phyloP scores from a whole-genome alignment of 64 coral and sea anemone species.

The Porites lutea region DNA sequence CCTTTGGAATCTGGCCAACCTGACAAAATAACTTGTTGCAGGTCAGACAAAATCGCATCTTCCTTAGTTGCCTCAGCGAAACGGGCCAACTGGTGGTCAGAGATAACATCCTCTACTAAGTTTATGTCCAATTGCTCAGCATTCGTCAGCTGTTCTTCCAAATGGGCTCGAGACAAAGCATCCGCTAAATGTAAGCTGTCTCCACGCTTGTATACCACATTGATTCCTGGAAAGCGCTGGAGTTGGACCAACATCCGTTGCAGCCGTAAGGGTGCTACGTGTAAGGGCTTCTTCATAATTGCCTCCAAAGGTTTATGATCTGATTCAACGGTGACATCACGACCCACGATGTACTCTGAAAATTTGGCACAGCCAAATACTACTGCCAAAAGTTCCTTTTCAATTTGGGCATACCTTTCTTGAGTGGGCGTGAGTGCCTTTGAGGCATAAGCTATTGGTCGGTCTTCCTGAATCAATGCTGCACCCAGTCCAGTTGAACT shows the following conservation, averaged over 20 bases:
- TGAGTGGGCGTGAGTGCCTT: not conserved
- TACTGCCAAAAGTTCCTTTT: too few species aligned
- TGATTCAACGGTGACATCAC: not conserved
- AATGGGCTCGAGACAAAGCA: too few species aligned
- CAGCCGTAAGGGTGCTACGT: not conserved
- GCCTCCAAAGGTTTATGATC: conserved; percentile 46
- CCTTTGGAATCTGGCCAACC: not conserved
- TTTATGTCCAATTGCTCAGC: too few species aligned
- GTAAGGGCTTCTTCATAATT: conserved; percentile 12
- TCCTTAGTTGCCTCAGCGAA: not conserved
- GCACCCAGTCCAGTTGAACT: not conserved
- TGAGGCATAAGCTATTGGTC: conserved; percentile 6
- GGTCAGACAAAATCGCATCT: not conserved
- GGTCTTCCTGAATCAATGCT: not conserved
- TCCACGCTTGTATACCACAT: conserved; percentile 20
- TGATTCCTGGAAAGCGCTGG: conserved; percentile 28
- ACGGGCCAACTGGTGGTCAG: not conserved
- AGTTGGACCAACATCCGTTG: conserved; percentile 55
- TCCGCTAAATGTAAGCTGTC: not conserved
- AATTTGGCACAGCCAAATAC: conserved; percentile 67
- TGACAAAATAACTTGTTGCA: not conserved
- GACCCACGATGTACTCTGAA: conserved; percentile 36
- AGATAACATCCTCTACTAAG: not conserved
- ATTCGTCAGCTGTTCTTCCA: too few species aligned
- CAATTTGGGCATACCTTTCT: too few species aligned